Conservation (phyloP, 2,888 invertebrate genomes). For the Oscheius onirici region DNA sequence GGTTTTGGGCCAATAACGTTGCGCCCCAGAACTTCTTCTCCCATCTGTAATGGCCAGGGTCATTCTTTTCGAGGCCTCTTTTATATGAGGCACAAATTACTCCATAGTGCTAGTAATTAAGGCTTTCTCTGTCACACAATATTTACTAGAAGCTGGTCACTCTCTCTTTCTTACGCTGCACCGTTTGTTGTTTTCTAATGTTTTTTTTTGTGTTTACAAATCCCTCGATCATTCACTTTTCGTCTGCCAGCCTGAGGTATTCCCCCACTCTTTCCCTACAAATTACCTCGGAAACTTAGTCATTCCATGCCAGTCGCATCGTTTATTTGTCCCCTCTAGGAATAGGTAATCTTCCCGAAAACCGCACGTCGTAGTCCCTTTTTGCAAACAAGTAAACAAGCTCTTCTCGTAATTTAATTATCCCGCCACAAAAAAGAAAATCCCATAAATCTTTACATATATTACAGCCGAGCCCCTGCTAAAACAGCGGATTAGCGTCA, state of each 20-base stretch:
- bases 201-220: not conserved
- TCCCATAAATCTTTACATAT: not conserved
- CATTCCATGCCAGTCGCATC: constrained; percentile 24
- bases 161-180: not conserved
- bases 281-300: not conserved
- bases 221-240: not conserved
- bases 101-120: not conserved
- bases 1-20: constrained; percentile 22
- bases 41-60: not conserved
- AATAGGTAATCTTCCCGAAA: constrained; percentile 1
- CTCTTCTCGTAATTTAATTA: not conserved
- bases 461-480: constrained; percentile 1
- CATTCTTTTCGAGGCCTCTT: too few species aligned
- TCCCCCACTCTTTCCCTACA: not conserved
- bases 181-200: not conserved
- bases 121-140: too few species aligned
- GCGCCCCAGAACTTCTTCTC: not conserved
- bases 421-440: not conserved
- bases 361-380: too few species aligned
- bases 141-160: too few species aligned
- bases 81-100: not conserved
- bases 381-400: not conserved
- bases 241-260: not conserved
- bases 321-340: constrained; percentile 1
- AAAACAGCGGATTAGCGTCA: constrained; percentile 30